phyloP scores from a whole-genome alignment of 2,113 vertebrate species.

The Riparia riparia region DNA sequence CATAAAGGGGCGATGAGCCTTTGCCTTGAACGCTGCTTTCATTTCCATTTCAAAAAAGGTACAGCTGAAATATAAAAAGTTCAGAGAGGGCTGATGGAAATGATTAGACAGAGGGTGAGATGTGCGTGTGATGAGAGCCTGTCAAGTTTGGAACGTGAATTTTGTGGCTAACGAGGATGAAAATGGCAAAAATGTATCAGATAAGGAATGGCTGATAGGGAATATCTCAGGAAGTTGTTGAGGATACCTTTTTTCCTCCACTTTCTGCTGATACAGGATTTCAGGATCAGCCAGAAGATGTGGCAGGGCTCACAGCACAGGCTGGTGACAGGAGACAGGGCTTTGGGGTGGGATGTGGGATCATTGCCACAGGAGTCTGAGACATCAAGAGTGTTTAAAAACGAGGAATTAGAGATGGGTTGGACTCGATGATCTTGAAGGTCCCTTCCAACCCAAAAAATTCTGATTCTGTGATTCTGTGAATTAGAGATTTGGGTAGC shows the following conservation, averaged over 20 bases:
- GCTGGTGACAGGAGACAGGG: neutral
- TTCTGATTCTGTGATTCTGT: no score
- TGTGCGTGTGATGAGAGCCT: neutral
- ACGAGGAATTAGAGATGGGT: neutral
- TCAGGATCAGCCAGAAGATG: rapidly evolving
- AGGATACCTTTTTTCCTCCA: rapidly evolving
- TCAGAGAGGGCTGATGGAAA: neutral
- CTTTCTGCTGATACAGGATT: neutral
- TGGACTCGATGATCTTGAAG: no score
- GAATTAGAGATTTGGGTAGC: neutral
- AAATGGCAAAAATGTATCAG: neutral
- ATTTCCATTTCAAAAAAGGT: slow-evolving; percentile 38
- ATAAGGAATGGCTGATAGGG: neutral
- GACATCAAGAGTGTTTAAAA: neutral
- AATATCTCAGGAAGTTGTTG: neutral
- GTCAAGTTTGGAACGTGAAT: neutral
- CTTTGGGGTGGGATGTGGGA: neutral
- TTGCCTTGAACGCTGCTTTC: neutral
- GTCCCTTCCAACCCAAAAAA: no score
- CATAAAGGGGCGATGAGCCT: neutral
- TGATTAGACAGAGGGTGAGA: neutral
- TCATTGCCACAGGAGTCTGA: neutral
- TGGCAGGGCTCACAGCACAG: neutral
- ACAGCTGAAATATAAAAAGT: neutral
- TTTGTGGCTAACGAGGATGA: neutral